Evolutionary conservation across 2,888 invertebrate species (phyloP).

Genomic region (Lutraria lutraria): DNA sequence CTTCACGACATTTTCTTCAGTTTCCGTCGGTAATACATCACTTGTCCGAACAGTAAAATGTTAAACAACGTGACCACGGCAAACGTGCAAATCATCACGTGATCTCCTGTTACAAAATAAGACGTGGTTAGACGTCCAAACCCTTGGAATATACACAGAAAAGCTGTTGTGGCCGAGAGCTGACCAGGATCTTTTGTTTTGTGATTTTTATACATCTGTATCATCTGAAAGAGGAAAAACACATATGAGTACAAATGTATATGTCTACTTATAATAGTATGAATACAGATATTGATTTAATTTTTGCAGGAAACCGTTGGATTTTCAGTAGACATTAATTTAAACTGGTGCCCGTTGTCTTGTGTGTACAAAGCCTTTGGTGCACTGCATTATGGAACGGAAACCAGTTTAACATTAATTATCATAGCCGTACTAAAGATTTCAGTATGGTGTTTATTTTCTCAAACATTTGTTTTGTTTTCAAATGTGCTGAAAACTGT

Average conservation of each 20-base stretch:
- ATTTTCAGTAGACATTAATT: too few species aligned
- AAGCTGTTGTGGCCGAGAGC: slow-evolving; percentile 71
- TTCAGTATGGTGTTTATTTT: too few species aligned
- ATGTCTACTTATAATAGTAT: not conserved
- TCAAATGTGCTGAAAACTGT: too few species aligned
- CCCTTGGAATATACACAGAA: slow-evolving; percentile 74
- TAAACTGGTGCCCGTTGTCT: too few species aligned
- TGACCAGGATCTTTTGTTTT: slow-evolving; percentile 72
- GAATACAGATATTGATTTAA: too few species aligned
- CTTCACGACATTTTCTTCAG: slow-evolving; percentile 59
- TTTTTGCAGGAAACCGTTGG: too few species aligned
- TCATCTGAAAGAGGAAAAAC: slow-evolving; percentile 59
- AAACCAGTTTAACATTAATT: too few species aligned
- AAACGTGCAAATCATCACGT: slow-evolving; percentile 71
- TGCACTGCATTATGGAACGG: too few species aligned
- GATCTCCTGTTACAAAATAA: slow-evolving; percentile 68
- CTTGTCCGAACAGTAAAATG: slow-evolving; percentile 70
- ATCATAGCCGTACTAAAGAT: too few species aligned
- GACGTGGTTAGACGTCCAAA: slow-evolving; percentile 74
- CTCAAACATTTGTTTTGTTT: too few species aligned
- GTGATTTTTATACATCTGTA: slow-evolving; percentile 73
- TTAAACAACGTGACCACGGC: slow-evolving; percentile 66
- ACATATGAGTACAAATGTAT: not conserved
- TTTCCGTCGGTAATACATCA: slow-evolving; percentile 69
- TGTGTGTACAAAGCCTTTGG: too few species aligned